These are phyloP conservation scores for Platichthys stellatus DNA, from an alignment of 2,113 vertebrate species.

Conservation along the genomic window DNA sequence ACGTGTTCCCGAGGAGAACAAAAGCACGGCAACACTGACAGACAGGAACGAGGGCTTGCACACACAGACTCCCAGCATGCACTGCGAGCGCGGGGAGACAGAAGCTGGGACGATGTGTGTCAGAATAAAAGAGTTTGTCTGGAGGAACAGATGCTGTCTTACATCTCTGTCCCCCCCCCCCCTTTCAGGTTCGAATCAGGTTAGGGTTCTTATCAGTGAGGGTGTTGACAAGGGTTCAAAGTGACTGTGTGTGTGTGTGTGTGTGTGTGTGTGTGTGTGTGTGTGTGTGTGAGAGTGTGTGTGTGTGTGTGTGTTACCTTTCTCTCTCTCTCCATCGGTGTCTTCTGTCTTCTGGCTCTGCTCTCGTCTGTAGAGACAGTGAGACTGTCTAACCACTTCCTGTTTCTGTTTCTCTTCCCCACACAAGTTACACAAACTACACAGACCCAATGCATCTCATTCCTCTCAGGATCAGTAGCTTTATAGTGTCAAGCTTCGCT, in stretches of 20 bases:
- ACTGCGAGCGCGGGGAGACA: too few species aligned
- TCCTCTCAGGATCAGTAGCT: background rate
- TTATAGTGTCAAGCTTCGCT: background rate
- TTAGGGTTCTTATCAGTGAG: background rate
- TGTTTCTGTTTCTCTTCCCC: background rate
- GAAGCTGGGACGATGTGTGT: background rate
- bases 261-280: background rate
- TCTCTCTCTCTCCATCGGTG: constrained; percentile 25
- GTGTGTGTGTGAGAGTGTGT: background rate
- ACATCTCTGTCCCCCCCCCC: background rate
- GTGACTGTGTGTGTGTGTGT: background rate
- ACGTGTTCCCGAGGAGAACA: constrained; percentile 26
- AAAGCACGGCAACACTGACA: constrained; percentile 27
- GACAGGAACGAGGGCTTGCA: background rate
- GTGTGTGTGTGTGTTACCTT: constrained; percentile 43
- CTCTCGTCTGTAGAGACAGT: constrained; percentile 46
- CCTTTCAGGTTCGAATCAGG: background rate
- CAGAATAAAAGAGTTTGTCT: constrained; percentile 11
- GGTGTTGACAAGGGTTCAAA: background rate
- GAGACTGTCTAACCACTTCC: background rate
- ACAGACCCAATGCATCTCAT: background rate
- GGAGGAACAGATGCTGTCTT: background rate
- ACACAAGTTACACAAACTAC: background rate
- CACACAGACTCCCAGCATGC: too few species aligned
- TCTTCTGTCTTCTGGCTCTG: constrained; percentile 39